phyloP scores from a whole-genome alignment of 2,888 invertebrate genomes.

The Phengaris arion region DNA sequence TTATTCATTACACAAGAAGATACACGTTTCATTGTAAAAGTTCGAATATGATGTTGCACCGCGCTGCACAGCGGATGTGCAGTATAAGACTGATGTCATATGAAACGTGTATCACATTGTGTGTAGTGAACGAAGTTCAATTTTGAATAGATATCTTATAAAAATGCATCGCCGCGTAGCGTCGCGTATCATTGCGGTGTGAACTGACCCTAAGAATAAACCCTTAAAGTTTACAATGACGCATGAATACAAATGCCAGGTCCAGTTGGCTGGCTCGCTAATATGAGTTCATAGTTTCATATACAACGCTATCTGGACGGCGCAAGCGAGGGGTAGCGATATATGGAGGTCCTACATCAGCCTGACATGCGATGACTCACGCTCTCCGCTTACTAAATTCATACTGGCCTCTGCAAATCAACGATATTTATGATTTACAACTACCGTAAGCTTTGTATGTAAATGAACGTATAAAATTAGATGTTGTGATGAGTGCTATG shows the following conservation, averaged over 20 bases:
- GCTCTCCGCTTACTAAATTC: slow-evolving; percentile 19
- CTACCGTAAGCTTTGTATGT: not conserved
- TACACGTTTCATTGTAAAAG: too few species aligned
- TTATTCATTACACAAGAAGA: too few species aligned
- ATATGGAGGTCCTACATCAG: slow-evolving; percentile 21
- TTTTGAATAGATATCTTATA: too few species aligned
- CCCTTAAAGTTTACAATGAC: slow-evolving; percentile 4
- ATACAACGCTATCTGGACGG: not conserved
- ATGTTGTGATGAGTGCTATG: too few species aligned
- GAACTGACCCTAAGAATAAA: not conserved
- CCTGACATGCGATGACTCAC: slow-evolving; percentile 23
- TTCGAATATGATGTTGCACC: too few species aligned
- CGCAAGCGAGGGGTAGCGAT: not conserved
- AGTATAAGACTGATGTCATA: too few species aligned
- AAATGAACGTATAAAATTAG: not conserved
- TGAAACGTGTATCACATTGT: too few species aligned
- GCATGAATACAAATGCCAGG: not conserved
- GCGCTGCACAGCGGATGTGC: too few species aligned
- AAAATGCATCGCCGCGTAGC: too few species aligned
- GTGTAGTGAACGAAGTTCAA: too few species aligned
- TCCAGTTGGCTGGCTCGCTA: not conserved
- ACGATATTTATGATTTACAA: slow-evolving; percentile 16
- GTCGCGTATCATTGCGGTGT: too few species aligned
- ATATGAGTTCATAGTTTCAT: slow-evolving; percentile 11
- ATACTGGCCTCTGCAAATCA: slow-evolving; percentile 15